Evolutionary conservation across 2,888 invertebrate genomes (phyloP).

Genomic region (Coenonympha glycerion): DNA sequence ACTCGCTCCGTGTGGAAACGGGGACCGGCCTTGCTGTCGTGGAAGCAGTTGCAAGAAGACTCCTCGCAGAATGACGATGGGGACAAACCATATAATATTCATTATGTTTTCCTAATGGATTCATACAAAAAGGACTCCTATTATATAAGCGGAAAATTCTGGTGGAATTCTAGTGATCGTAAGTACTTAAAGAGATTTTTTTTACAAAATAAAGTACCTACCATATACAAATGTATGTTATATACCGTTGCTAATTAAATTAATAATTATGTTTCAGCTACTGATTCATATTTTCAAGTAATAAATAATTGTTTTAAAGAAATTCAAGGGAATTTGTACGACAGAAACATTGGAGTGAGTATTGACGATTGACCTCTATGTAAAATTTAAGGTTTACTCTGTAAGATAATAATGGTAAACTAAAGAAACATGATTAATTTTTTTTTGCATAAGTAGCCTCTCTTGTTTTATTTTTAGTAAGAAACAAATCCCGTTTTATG

Average conservation of each 20-base stretch:
- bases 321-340: constrained; percentile 8
- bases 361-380: neutral
- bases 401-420: too few relatives aligned
- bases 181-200: constrained; percentile 25
- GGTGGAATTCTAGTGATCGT: constrained; percentile 43
- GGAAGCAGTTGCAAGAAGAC: constrained; percentile 20
- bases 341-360: constrained; percentile 14
- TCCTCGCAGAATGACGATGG: neutral
- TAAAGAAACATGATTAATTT: too few relatives aligned
- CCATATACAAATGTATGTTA: too few relatives aligned
- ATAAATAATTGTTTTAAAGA: constrained; percentile 35
- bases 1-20: constrained; percentile 35
- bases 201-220: too few relatives aligned
- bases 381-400: too few relatives aligned
- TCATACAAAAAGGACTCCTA: constrained; percentile 15
- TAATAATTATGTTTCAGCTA: constrained; percentile 29
- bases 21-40: constrained; percentile 32
- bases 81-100: constrained; percentile 24
- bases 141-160: constrained; percentile 29
- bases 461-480: too few relatives aligned
- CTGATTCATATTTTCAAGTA: constrained; percentile 35
- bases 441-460: too few relatives aligned
- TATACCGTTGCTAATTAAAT: too few relatives aligned
- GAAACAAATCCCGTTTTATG: too few relatives aligned
- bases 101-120: constrained; percentile 21